These are phyloP conservation scores for Halcyon chelicuti DNA, from an alignment of 2,797 vertebrate genomes.

Conservation along the genomic window DNA sequence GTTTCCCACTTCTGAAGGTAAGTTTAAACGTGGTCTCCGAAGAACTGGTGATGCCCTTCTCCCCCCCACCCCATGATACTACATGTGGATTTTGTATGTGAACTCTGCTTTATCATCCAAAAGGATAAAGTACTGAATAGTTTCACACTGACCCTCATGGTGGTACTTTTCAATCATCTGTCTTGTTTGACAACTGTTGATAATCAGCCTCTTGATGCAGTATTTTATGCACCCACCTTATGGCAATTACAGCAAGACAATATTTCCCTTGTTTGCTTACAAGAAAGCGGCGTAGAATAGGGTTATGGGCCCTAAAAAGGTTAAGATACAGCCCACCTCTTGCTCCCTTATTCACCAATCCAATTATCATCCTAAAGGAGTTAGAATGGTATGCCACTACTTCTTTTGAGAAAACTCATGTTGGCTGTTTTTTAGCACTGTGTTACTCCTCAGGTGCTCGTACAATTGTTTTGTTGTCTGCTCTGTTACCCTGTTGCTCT, in stretches of 20 bases:
- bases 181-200: background rate
- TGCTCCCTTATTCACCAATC: background rate
- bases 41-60: background rate
- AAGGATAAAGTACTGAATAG: background rate
- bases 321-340: background rate
- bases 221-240: background rate
- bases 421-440: background rate
- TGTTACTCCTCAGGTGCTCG: background rate
- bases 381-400: background rate
- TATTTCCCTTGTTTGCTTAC: background rate
- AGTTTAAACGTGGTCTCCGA: background rate
- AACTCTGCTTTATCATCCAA: background rate
- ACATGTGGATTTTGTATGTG: background rate
- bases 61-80: rapidly evolving
- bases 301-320: background rate
- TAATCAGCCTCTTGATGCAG: background rate
- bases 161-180: background rate
- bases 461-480: background rate
- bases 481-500: background rate
- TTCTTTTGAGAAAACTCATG: background rate
- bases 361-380: background rate
- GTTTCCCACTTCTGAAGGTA: background rate
- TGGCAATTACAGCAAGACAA: background rate
- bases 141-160: background rate
- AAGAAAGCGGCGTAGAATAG: background rate